A percentile compares a stretch with the other conserved stretches of the same genome.
These are phyloP conservation scores for Theonella swinhoei DNA, from an alignment of 37 sponge, comb jelly and placozoan genomes.

Conservation along the genomic window DNA sequence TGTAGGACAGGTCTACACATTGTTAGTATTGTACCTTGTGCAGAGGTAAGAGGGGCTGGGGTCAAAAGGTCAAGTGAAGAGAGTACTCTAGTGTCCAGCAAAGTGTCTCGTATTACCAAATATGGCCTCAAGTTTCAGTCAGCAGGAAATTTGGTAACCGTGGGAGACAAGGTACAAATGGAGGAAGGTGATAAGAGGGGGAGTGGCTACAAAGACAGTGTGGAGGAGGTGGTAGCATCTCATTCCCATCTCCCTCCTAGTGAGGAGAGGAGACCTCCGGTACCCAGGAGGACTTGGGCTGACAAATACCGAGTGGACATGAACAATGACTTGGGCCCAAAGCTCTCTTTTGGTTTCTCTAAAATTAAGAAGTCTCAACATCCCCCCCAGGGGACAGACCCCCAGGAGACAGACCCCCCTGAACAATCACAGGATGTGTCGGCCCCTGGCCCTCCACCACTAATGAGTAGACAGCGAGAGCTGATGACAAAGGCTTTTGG, in stretches of 20 bases:
- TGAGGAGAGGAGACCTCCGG: constrained; percentile 1
- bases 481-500: constrained; percentile 13
- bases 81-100: constrained; percentile 23
- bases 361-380: neutral
- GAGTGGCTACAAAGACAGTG: neutral
- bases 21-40: no score
- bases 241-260: no score
- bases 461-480: constrained; percentile 50
- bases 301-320: neutral
- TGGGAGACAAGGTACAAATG: constrained; percentile 21
- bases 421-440: neutral
- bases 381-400: neutral
- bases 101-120: constrained; percentile 38
- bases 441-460: constrained; percentile 21
- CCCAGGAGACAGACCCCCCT: no score
- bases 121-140: constrained; percentile 70
- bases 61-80: constrained; percentile 15
- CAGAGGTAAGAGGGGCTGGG: neutral
- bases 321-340: neutral
- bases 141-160: constrained; percentile 47
- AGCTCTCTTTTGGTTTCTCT: neutral
- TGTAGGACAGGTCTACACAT: no score
- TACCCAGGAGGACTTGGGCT: neutral
- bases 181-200: neutral
- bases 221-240: no score